Evolutionary conservation across 2,113 vertebrate genomes (phyloP).

Genomic region (Catagonus wagneri): DNA sequence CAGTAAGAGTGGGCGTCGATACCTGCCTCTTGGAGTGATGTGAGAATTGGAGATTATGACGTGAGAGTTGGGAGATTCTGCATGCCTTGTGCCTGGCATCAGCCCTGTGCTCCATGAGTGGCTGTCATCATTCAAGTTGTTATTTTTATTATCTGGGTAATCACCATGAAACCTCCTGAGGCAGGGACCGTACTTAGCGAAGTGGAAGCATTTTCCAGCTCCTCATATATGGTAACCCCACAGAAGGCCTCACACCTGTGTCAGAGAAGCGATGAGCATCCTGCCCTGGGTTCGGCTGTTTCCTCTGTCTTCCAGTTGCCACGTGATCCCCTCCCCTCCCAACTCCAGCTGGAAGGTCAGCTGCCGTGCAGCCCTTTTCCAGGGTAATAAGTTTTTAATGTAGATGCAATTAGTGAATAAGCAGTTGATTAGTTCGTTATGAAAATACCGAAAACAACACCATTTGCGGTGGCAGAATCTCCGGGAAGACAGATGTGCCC

Average conservation of each 20-base stretch:
- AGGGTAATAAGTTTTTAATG: conserved; percentile 73
- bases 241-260: neutral
- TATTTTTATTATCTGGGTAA: neutral
- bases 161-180: neutral
- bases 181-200: neutral
- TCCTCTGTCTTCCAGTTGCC: neutral
- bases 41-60: neutral
- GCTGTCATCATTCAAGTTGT: neutral
- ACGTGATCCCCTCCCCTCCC: neutral
- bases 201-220: neutral
- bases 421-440: conserved; percentile 74
- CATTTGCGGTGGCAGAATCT: conserved; percentile 71
- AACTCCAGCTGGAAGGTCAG: conserved; percentile 46
- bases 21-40: fast-evolving
- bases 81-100: fast-evolving
- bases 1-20: neutral
- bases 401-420: conserved; percentile 63
- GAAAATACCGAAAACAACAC: conserved; percentile 77
- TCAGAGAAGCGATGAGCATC: neutral
- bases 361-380: conserved; percentile 39
- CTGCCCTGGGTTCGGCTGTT: neutral
- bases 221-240: neutral
- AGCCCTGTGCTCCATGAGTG: neutral
- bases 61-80: fast-evolving
- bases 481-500: conserved; percentile 65